A percentile compares a stretch with the other conserved stretches of the same genome.
phyloP scores from a whole-genome alignment of 2,797 vertebrate species.

The Acropternis orthonyx region DNA sequence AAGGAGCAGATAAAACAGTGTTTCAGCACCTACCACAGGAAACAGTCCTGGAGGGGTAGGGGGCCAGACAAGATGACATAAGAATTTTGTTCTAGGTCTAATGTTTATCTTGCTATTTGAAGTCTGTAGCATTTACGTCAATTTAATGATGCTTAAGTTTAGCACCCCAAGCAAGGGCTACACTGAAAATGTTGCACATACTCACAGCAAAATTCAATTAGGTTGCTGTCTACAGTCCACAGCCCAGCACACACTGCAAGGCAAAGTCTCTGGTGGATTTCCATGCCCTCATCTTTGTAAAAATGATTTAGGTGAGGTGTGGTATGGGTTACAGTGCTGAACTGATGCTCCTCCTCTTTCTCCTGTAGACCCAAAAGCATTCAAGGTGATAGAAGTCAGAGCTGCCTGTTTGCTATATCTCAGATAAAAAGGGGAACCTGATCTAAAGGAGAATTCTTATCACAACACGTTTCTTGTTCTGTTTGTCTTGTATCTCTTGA shows the following conservation, averaged over 20 bases:
- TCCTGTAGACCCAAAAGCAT: background rate
- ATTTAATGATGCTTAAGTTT: constrained; percentile 23
- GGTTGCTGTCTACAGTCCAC: background rate
- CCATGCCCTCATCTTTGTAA: background rate
- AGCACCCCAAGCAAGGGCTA: background rate
- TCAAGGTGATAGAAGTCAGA: background rate
- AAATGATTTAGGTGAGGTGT: background rate
- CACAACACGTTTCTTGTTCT: background rate
- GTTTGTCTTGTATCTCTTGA: background rate
- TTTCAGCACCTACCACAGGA: background rate
- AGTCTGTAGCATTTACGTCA: background rate
- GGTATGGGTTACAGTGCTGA: background rate
- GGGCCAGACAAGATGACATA: background rate
- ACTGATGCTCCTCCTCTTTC: background rate
- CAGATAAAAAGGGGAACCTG: background rate
- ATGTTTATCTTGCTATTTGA: background rate
- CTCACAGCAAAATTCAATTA: constrained; percentile 17
- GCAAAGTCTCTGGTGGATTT: background rate
- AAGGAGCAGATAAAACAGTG: background rate
- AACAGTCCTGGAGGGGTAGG: background rate
- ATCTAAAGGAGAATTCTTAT: background rate
- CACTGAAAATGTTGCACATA: background rate
- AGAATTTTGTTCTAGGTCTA: background rate
- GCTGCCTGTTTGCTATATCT: background rate
- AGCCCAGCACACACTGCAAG: background rate